phyloP scores from a whole-genome alignment of 2,113 vertebrate genomes.

The Rhipidura dahli region DNA sequence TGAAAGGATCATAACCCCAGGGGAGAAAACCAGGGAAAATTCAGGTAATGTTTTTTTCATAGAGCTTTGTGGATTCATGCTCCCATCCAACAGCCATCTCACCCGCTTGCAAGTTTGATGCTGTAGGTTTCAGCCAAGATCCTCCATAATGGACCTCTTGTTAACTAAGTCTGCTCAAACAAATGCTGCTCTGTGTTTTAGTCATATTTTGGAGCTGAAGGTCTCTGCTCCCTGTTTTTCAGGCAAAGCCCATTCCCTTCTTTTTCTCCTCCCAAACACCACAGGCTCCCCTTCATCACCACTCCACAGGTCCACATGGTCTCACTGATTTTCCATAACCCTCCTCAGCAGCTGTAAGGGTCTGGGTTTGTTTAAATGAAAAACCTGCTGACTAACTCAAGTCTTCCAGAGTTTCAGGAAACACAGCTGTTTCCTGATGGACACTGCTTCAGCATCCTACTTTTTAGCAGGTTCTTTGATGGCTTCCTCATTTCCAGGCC shows the following conservation, averaged over 20 bases:
- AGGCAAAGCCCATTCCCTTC: not conserved
- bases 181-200: not conserved
- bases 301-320: not conserved
- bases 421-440: not conserved
- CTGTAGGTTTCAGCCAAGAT: not conserved
- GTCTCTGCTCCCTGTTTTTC: not conserved
- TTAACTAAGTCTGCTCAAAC: not conserved
- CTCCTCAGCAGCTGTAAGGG: not conserved
- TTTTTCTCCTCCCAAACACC: not conserved
- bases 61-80: not conserved
- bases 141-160: not conserved
- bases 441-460: not conserved
- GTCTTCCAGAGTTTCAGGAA: not conserved
- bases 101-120: not conserved
- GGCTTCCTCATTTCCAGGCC: not conserved
- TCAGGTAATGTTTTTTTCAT: not conserved
- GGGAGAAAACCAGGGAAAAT: not conserved
- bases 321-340: not conserved
- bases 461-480: not conserved
- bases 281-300: not conserved
- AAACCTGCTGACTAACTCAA: not conserved
- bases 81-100: not conserved
- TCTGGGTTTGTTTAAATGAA: not conserved
- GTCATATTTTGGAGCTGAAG: not conserved
- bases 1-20: not conserved